phyloP scores from a whole-genome alignment of 2,113 vertebrate species.

The Jaculus jaculus region DNA sequence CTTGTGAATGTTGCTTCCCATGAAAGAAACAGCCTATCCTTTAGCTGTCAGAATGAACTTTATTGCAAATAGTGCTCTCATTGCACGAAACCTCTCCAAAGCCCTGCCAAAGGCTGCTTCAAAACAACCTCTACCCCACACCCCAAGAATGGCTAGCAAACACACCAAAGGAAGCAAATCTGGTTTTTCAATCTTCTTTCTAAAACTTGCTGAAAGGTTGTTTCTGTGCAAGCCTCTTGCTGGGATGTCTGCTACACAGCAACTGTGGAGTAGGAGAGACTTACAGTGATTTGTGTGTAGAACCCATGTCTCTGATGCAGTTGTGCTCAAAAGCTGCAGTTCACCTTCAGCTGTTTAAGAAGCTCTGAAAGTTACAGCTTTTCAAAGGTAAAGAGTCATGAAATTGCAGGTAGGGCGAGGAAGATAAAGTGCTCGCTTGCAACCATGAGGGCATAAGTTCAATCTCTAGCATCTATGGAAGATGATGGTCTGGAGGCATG shows the following conservation, averaged over 20 bases:
- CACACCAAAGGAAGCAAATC: conserved; percentile 44
- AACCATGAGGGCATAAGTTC: no score
- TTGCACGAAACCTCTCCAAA: conserved; percentile 40
- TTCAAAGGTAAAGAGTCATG: no score
- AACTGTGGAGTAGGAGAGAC: conserved; percentile 61
- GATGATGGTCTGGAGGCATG: no score
- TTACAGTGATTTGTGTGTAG: conserved; percentile 65
- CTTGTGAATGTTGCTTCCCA: conserved; percentile 9
- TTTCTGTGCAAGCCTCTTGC: conserved; percentile 60
- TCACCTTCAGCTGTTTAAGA: conserved; percentile 65
- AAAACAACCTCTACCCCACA: not conserved
- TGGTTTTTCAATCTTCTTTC: conserved; percentile 76
- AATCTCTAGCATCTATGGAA: no score
- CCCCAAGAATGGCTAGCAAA: conserved; percentile 77
- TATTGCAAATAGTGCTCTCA: conserved; percentile 11
- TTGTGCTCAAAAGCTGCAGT: conserved; percentile 78
- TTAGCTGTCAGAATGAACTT: not conserved
- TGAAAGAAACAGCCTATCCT: not conserved
- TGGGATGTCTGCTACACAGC: conserved; percentile 66
- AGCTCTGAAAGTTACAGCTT: conserved; percentile 62
- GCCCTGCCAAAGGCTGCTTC: not conserved
- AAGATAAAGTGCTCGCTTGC: no score
- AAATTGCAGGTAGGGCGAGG: no score
- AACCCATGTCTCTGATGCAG: conserved; percentile 64
- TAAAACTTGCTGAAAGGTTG: conserved; percentile 40